These are phyloP conservation scores for Coendou prehensilis DNA, from an alignment of 2,797 vertebrate species.

Conservation along the genomic window DNA sequence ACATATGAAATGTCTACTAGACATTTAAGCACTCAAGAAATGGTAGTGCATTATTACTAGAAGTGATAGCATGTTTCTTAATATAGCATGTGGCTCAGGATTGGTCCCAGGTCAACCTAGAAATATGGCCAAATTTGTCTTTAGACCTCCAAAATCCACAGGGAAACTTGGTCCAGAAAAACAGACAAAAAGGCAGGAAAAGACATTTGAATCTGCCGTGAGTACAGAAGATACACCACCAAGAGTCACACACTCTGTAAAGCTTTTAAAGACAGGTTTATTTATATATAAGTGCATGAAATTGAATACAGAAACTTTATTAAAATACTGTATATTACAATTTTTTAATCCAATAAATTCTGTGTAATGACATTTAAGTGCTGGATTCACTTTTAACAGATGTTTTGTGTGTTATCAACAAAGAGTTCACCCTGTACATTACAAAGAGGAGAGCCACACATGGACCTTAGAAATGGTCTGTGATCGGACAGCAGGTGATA, in stretches of 20 bases:
- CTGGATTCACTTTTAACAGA: constrained; percentile 79
- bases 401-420: constrained; percentile 63
- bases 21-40: background rate
- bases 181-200: background rate
- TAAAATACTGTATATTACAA: constrained; percentile 85
- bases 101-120: background rate
- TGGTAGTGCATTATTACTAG: background rate
- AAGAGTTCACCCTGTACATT: constrained; percentile 73
- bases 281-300: constrained; percentile 85
- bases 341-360: constrained; percentile 78
- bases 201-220: background rate
- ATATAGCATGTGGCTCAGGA: background rate
- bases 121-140: background rate
- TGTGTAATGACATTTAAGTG: constrained; percentile 78
- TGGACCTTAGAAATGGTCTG: constrained; percentile 71
- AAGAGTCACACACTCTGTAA: background rate
- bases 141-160: background rate
- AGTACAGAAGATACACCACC: background rate
- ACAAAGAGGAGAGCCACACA: constrained; percentile 68
- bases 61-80: background rate
- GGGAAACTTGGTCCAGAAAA: constrained; percentile 1
- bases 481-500: constrained; percentile 61
- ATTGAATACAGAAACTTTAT: constrained; percentile 80
- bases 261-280: constrained; percentile 80
- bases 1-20: background rate